These are phyloP conservation scores for Dromius quadrimaculatus DNA, from an alignment of 2,888 invertebrate genomes.

Conservation along the genomic window DNA sequence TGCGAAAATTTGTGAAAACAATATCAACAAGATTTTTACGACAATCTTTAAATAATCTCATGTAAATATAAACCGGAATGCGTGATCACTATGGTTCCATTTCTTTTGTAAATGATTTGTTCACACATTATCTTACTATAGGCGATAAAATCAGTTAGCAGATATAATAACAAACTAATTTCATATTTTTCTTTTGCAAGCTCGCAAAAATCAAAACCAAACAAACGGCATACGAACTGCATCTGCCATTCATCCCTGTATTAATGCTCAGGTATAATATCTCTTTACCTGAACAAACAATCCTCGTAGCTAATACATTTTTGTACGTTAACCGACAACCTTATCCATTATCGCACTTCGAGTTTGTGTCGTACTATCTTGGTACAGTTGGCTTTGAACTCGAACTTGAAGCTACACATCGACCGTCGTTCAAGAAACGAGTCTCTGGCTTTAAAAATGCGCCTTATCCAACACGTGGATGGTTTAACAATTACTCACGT, in stretches of 20 bases:
- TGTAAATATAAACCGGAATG: no score
- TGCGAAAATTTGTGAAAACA: no score
- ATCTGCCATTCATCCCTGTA: no score
- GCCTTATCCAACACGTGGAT: constrained; percentile 40
- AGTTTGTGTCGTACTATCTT: neutral
- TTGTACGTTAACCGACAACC: constrained; percentile 8
- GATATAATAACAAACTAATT: no score
- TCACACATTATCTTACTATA: no score
- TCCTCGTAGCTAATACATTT: neutral
- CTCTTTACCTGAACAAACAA: constrained; percentile 7
- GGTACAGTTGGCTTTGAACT: constrained; percentile 41
- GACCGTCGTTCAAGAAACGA: constrained; percentile 13
- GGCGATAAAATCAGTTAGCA: no score
- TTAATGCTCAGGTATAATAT: neutral
- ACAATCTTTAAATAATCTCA: no score
- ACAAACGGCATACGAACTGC: neutral
- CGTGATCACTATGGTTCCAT: no score
- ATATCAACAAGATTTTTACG: no score
- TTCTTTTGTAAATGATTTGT: no score
- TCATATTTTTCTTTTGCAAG: no score
- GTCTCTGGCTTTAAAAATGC: constrained; percentile 35
- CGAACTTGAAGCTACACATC: constrained; percentile 13
- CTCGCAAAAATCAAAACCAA: neutral
- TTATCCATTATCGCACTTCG: constrained; percentile 6
- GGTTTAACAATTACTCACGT: constrained; percentile 48